phyloP scores from a whole-genome alignment of 2,113 vertebrate species.

The Rhinogobius similis region DNA sequence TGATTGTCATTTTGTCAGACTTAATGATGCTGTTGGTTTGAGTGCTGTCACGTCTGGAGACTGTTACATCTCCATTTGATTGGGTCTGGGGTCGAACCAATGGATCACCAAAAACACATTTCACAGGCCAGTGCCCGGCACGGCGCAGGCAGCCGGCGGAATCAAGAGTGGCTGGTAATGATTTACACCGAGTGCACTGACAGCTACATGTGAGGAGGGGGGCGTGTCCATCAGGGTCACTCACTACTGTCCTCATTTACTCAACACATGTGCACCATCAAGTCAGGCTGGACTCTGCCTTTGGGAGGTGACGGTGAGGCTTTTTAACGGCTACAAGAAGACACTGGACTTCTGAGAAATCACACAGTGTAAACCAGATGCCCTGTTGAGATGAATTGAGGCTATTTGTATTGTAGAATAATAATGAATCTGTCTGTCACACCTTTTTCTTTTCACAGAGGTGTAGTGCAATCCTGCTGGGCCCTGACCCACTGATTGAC shows the following conservation, averaged over 20 bases:
- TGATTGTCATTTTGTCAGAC: slow-evolving; percentile 71
- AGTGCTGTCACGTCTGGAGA: slow-evolving; percentile 59
- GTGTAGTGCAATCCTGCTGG: too few species aligned
- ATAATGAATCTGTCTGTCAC: too few species aligned
- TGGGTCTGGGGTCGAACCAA: slow-evolving; percentile 64
- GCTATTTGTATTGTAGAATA: too few species aligned
- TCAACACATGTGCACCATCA: slow-evolving; percentile 43
- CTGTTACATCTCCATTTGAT: slow-evolving; percentile 73
- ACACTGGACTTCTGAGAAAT: too few species aligned
- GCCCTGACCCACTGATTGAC: too few species aligned
- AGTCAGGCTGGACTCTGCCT: not conserved
- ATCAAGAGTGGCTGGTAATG: slow-evolving; percentile 79
- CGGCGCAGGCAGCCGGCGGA: slow-evolving; percentile 61
- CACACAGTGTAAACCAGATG: too few species aligned
- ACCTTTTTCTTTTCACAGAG: too few species aligned
- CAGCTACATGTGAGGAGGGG: slow-evolving; percentile 73
- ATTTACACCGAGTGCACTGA: slow-evolving; percentile 74
- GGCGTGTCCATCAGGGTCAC: slow-evolving; percentile 75
- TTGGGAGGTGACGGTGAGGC: not conserved
- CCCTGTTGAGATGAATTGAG: too few species aligned
- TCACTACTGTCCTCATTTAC: slow-evolving; percentile 71
- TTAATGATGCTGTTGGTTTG: slow-evolving; percentile 66
- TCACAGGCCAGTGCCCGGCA: slow-evolving; percentile 78
- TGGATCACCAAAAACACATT: slow-evolving; percentile 73
- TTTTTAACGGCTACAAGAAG: not conserved